Evolutionary conservation across 2,888 invertebrate species (phyloP), one percentile per base, ranked within the genome.

Genomic region (Neuroscelio doddi): DNA sequence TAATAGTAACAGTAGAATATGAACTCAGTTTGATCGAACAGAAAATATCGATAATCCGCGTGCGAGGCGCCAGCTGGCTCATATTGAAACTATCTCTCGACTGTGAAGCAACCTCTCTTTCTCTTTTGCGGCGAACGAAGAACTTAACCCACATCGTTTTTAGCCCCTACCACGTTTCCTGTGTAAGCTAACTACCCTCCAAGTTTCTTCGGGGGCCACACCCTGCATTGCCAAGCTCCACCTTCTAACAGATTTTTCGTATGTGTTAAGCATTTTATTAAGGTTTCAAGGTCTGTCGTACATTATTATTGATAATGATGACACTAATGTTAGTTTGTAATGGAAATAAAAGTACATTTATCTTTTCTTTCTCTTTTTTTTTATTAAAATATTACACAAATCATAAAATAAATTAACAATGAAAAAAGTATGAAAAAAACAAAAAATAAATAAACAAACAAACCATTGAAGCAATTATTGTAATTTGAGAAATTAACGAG

Each of bases 31-130:
- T 16, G 50, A 53, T 49, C 53, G 53, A 62, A 45, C 21, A 24
- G 53, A 58, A 64, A 64, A 56, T 52, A 47, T 57, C 59, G 70
- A 78, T 77, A 75, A 80, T 80, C 79, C 73, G 63, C 80, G 80
- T 80, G 80, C 69, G 78, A 80, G 76, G 78, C 76, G 76, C 75
- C 80, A 80, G 78, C 78, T 80, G 80, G 75, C 65, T 79, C 71
- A 78, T 80, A 80, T 80, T 80, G 80, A 79, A 80, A 78, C 72
- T 72, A 76, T 77, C 73, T 80, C 71, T 62, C 61, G 65, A 53
- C 61, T 59, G 26, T 32, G 52, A 63, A 56, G 52, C 67, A 67
- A 63, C 64, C 68, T 44, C 64, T 52, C 62, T 69, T 61, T 50
- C 16, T 53, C 55, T 46, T 15, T 41, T 38, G 49, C 44, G 50